These are phyloP conservation scores for Pyrochroa serraticornis DNA, from an alignment of 2,888 invertebrate species.

Conservation along the genomic window DNA sequence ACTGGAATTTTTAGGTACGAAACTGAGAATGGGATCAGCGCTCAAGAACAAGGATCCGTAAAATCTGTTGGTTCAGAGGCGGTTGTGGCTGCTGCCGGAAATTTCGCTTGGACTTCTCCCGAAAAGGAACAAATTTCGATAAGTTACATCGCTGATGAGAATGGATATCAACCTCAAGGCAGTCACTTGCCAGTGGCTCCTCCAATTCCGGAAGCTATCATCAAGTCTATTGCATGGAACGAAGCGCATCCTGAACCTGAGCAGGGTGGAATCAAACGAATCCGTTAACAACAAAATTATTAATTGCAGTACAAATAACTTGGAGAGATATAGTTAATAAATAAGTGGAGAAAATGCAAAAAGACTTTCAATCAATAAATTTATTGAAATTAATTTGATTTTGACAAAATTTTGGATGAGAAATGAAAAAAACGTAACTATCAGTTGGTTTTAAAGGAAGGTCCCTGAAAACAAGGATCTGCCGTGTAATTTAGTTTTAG, in stretches of 20 bases:
- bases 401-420: too few species aligned
- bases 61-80: constrained; percentile 56
- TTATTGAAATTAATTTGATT: too few species aligned
- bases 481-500: too few species aligned
- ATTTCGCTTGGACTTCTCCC: constrained; percentile 58
- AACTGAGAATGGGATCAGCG: constrained; percentile 64
- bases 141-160: constrained; percentile 62
- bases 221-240: constrained; percentile 61
- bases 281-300: too few species aligned
- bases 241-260: constrained; percentile 54
- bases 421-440: too few species aligned
- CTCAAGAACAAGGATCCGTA: constrained; percentile 33
- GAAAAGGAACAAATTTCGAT: constrained; percentile 64
- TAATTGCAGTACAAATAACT: too few species aligned
- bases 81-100: constrained; percentile 36
- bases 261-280: too few species aligned
- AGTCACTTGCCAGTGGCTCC: constrained; percentile 54
- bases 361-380: too few species aligned
- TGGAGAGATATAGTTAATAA: too few species aligned
- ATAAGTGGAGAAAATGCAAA: too few species aligned
- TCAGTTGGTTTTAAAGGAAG: too few species aligned
- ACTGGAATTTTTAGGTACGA: constrained; percentile 57
- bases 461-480: too few species aligned
- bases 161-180: constrained; percentile 61
- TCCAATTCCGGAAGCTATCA: constrained; percentile 64